A percentile compares a stretch with the other conserved stretches of the same genome.
Conservation (phyloP, 1,140 invertebrate genomes). For the Eurosta solidaginis region DNA sequence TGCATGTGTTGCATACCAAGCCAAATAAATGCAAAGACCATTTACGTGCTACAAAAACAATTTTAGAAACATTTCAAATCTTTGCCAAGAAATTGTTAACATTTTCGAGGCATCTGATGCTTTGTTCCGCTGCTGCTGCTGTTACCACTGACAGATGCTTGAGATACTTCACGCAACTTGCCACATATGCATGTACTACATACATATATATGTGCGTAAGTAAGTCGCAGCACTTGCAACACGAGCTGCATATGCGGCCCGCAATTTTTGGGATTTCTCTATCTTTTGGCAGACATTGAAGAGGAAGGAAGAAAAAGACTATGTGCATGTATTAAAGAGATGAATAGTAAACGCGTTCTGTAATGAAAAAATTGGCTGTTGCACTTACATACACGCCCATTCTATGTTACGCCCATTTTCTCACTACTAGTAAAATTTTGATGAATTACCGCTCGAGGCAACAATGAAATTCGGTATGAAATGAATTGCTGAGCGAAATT, state of each 20-base stretch:
- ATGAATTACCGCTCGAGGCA: constrained; percentile 11
- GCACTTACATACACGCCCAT: no score
- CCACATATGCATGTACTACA: constrained; percentile 14
- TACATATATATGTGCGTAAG: no score
- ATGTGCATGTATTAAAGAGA: neutral
- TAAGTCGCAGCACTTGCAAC: neutral
- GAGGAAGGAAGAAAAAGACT: neutral
- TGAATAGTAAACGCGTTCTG: neutral
- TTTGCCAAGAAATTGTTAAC: neutral
- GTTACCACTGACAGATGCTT: constrained; percentile 9
- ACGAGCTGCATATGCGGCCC: constrained; percentile 1
- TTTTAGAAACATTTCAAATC: neutral
- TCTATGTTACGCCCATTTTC: no score
- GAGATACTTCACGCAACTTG: constrained; percentile 12
- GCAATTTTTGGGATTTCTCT: constrained; percentile 7
- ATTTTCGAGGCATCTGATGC: neutral
- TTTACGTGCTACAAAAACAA: neutral
- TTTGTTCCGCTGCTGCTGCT: no score
- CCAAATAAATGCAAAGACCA: neutral
- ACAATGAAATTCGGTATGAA: neutral
- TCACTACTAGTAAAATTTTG: neutral
- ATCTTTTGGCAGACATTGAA: neutral
- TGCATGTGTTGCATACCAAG: neutral
- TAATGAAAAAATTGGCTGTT: neutral
- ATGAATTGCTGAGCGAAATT: neutral